Evolutionary conservation across 1,140 invertebrate species (phyloP), one percentile per base, ranked within the genome.

Genomic region (Holotrichia oblita): DNA sequence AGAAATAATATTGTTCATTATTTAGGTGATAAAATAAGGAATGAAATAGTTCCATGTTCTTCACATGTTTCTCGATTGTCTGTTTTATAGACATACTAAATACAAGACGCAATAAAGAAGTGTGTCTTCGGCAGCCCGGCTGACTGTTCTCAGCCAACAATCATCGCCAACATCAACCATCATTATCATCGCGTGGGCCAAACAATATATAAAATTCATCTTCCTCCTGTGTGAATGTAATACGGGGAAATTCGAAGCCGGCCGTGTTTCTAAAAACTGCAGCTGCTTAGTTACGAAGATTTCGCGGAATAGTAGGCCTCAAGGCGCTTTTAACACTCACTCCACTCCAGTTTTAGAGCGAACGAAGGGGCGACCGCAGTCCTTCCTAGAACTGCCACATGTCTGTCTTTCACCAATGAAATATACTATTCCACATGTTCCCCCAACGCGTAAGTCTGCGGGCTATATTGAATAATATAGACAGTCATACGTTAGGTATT

Each of bases 321-420:
- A 64, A 64, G 61, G 61, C 61, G 20, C n/a, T n/a, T n/a, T 64
- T 64, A 64, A 64, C 61, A 64, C n/a, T n/a, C n/a, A n/a, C 61
- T 27, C 61, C 61, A 64, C 61, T 64, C 61, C 61, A 64, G 61
- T 64, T 64, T 64, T 64, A 64, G 61, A 64, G 44, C 7, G 61
- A 64, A 20, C 61, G 61, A 64, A 64, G 61, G 61, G 61, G 61
- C 61, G 61, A 64, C 61, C 24, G 61, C 61, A 27, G 61, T 64
- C 61, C 61, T 64, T 64, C 61, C 61, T 64, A 64, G 61, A 64
- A 64, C 61, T 64, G 61, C 61, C 61, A 64, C 61, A 64, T 64
- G 61, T 64, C 61, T 27, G 20, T 64, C 61, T 27, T 64, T 27
- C 20, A 27, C 61, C 6, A 17, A 20, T 14, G 9, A 20, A 48